A percentile compares a stretch with the other conserved stretches of the same genome.
Conservation (phyloP, 2,888 invertebrate species). For the Halocaridina rubra region DNA sequence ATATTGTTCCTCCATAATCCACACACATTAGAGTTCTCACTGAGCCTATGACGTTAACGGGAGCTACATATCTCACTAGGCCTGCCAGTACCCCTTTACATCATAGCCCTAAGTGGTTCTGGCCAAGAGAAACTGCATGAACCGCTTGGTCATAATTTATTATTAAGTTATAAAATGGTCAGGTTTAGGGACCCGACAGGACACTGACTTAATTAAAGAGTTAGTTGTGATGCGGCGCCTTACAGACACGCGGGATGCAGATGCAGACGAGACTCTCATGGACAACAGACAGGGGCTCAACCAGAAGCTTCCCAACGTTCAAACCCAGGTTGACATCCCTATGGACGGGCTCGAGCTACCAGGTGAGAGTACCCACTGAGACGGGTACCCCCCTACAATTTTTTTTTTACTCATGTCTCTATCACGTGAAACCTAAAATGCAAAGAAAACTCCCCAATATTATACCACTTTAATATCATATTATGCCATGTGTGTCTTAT, state of each 20-base stretch:
- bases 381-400: not conserved
- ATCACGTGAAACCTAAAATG: no score
- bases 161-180: not conserved
- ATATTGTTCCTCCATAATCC: no score
- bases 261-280: constrained; percentile 75
- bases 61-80: no score
- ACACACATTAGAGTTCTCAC: no score
- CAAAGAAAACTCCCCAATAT: not conserved
- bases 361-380: constrained; percentile 28
- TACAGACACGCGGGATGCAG: constrained; percentile 75
- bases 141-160: no score
- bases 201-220: constrained; percentile 50
- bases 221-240: constrained; percentile 51
- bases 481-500: no score
- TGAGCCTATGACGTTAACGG: no score
- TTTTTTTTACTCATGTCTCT: not conserved
- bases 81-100: no score
- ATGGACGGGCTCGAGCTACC: constrained; percentile 54
- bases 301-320: constrained; percentile 73
- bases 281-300: constrained; percentile 87
- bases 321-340: constrained; percentile 57
- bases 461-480: no score
- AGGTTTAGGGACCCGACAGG: constrained; percentile 31
- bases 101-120: no score
- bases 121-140: not conserved